Evolutionary conservation across 2,888 invertebrate genomes (phyloP), one percentile per base, ranked within the genome.

Genomic region (Diaperis boleti): DNA sequence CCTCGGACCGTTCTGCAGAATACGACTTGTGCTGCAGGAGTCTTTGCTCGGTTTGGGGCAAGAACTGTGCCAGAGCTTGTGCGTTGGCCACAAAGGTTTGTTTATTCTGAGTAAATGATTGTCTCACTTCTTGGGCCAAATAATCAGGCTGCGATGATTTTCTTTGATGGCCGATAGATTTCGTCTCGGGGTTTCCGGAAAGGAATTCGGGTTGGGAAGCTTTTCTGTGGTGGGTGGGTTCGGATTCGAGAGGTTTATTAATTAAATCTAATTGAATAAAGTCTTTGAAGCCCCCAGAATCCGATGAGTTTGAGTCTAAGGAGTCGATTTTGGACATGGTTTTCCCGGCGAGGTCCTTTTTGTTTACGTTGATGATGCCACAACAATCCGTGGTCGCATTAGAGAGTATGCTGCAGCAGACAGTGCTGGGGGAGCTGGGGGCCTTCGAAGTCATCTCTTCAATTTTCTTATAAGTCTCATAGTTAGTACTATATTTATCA

Each of bases 281-380:
- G 66, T 83, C 82, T 62, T 82, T 82, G 69, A 83, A 83, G 2
- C 83, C 82, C 3, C 83, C 82, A 0, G 82, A 82, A 69, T 82
- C 81, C 2, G 82, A 82, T 2, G 82, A 82, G 60, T 81, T 82
- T 2, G 82, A 82, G 68, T 82, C 82, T 17, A 81, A 67, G 1
- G 82, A 82, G 64, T 81, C 82, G 42, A 80, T 75, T 74, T 82
- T 82, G 2, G 77, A 75, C 68, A 81, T 76, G 2, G 72, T 69
- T 69, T 78, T 81, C 44, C 76, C 75, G 35, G 73, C 73, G 18
- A 80, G 66, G 54, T 79, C 80, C 62, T 82, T 81, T 59, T 80
- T 80, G 35, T 77, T 74, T 50, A 76, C 72, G 18, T 78, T 76
- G 49, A 82, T 78, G 44, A 82, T 81, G 1, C 82, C 81, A 64